A percentile compares a stretch with the other conserved stretches of the same genome.
Conservation (phyloP, 2,113 vertebrate species). For the Cariama cristata region DNA sequence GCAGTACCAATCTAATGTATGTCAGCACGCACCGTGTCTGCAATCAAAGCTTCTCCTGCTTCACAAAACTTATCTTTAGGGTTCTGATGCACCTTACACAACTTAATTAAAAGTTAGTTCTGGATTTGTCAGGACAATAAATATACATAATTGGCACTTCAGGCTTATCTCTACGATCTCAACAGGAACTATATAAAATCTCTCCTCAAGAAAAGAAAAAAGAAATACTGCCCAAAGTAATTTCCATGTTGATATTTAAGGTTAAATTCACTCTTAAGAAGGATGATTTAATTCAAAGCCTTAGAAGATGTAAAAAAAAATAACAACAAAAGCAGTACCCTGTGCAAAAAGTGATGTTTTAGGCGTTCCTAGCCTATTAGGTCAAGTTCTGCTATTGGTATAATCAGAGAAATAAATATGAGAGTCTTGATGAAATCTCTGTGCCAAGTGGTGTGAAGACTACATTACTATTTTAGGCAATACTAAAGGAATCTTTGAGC, state of each 20-base stretch:
- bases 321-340: not conserved
- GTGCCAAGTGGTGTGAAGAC: not conserved
- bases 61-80: not conserved
- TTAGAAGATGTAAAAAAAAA: not conserved
- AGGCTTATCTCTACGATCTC: not conserved
- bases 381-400: not conserved
- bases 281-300: not conserved
- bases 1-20: not conserved
- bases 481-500: not conserved
- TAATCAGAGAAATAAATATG: not conserved
- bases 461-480: not conserved
- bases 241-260: not conserved
- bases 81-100: not conserved
- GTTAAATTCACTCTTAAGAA: not conserved
- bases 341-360: not conserved
- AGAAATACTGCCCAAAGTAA: not conserved
- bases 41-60: not conserved
- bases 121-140: not conserved
- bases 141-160: not conserved
- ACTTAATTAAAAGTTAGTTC: not conserved
- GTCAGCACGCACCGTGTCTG: not conserved
- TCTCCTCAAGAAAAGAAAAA: not conserved
- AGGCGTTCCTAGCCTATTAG: not conserved
- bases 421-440: not conserved
- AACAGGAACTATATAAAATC: not conserved